Conservation (phyloP, 2,113 vertebrate species). For the Pelecanoides urinatrix region DNA sequence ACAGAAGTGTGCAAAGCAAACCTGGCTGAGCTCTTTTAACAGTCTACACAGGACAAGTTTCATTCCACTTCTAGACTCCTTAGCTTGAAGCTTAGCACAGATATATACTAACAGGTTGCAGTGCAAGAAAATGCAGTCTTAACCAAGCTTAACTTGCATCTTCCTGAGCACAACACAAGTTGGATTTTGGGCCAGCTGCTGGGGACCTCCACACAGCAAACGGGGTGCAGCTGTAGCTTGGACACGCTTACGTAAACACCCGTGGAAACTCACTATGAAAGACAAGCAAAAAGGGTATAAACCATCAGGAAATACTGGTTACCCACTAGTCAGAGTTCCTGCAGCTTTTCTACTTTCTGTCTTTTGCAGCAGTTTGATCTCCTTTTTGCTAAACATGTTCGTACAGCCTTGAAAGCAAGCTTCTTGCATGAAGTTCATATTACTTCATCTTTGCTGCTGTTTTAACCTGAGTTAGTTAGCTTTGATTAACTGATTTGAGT, state of each 20-base stretch:
- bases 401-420: background rate
- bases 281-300: background rate
- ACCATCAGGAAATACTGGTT: slow-evolving; percentile 1
- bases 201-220: background rate
- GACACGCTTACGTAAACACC: background rate
- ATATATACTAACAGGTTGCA: background rate
- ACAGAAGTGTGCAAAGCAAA: background rate
- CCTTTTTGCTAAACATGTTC: background rate
- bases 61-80: background rate
- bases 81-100: background rate
- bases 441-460: background rate
- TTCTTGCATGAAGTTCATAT: background rate
- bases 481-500: background rate
- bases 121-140: background rate
- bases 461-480: background rate
- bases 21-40: background rate
- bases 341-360: background rate
- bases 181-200: background rate
- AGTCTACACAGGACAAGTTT: background rate
- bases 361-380: background rate
- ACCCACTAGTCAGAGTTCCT: background rate
- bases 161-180: background rate
- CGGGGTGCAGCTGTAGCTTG: background rate
- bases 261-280: background rate
- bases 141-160: background rate